Base-by-base conservation (phyloP, 2,888 invertebrate genomes). In the Polietes domitor region DNA sequence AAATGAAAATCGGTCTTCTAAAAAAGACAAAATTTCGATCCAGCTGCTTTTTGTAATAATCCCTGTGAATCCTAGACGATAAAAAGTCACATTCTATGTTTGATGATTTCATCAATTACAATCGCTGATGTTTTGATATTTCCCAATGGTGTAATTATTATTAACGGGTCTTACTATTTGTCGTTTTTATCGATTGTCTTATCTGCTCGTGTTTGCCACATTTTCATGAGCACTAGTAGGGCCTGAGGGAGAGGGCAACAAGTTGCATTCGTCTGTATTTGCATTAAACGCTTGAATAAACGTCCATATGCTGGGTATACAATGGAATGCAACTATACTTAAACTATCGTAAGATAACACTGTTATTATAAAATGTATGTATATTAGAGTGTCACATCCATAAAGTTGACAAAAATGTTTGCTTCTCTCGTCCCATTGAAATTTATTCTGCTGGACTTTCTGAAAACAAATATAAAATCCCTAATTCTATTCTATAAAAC, bases 281-380 rank as follows among this genome's bases (percentile, higher is more conserved):
- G 26, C 61, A 61, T 61, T 28, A 61, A 17, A 61, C 50, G 19
- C 15, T 63, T 72, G 41, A 28, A n/a, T 24, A 37, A 74, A 71
- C n/a, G 0, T 12, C 75, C 71, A 24, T 72, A 77, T 32, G 32
- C n/a, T 32, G 32, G 7, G 32, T 3, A 32, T 32, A 5, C 32
- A 7, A n/a, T 74, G 26, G 26, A 24, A 10, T 58, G 12, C 2
- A 32, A 32, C n/a, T n/a, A 47, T 47, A 47, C 41, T n/a, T 47
- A 12, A 47, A n/a, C 1, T 28, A 32, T 61, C 61, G 1, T 4
- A 61, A 61, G 61, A 61, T 61, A 61, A 28, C 6, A 5, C 12
- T 55, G 2, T 50, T 55, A 55, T 55, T 55, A 55, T 55, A 21
- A 7, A 5, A 55, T 55, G 21, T 21, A 55, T 55, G 21, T 55